Percentiles rank a stretch among this genome's conserved stretches.
phyloP scores from a whole-genome alignment of 2,113 vertebrate genomes.

The Macquaria australasica region DNA sequence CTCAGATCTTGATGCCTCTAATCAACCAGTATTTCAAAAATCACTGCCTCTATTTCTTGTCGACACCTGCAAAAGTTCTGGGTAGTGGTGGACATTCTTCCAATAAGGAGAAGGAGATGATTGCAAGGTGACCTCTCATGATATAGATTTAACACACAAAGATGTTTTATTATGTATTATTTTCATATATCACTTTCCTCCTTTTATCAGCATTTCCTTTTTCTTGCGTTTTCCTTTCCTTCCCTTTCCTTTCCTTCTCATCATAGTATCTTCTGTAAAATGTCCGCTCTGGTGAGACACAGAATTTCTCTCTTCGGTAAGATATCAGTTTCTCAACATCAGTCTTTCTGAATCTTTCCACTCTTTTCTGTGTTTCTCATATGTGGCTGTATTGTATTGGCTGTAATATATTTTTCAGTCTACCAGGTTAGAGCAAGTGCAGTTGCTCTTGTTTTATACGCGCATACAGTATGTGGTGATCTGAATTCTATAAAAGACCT shows the following conservation, averaged over 20 bases:
- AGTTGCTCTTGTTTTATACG: slow-evolving; percentile 1
- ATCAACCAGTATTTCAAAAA: slow-evolving; percentile 97
- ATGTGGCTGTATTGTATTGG: neutral
- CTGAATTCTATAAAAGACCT: neutral
- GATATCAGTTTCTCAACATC: slow-evolving; percentile 58
- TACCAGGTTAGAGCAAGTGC: neutral
- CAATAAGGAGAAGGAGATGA: slow-evolving; percentile 98
- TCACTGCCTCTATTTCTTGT: slow-evolving; percentile 88
- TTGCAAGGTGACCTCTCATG: slow-evolving; percentile 87
- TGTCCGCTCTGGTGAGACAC: slow-evolving; percentile 94
- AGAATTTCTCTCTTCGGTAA: slow-evolving; percentile 96
- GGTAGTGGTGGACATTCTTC: slow-evolving; percentile 94
- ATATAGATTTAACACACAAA: neutral
- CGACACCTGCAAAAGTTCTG: slow-evolving; percentile 90
- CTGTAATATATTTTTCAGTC: neutral
- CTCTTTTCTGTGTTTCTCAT: slow-evolving; percentile 24
- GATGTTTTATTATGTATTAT: neutral
- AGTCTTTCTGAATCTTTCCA: slow-evolving; percentile 25
- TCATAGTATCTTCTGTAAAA: slow-evolving; percentile 95
- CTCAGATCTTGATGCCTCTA: slow-evolving; percentile 92
- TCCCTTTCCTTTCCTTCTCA: slow-evolving; percentile 22
- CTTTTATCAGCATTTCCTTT: slow-evolving; percentile 19
- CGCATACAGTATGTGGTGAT: neutral
- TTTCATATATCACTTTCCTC: neutral
- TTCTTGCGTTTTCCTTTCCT: slow-evolving; percentile 16